Base-by-base conservation (phyloP, 1,140 invertebrate genomes). In the Mya arenaria region DNA sequence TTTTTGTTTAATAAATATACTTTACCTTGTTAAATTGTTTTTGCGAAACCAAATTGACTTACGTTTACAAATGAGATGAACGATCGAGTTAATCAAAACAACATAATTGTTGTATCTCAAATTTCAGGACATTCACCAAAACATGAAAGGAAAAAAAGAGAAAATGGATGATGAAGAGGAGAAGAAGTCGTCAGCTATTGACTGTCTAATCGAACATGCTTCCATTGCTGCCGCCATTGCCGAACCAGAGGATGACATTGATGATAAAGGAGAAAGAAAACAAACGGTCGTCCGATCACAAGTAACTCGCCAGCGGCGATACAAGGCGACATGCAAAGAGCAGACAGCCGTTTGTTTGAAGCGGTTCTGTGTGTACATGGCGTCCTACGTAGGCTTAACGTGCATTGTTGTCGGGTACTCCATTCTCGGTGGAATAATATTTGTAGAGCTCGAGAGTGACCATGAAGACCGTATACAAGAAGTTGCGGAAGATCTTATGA, bases 381-480 rank as follows among this genome's bases (percentile, higher is more conserved):
- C 68, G 41, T 78, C 75, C 25, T 78, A 78, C 32, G 48, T 78
- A 37, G 75, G 75, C 13, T 52, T 78, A 2, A 78, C 75, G 19
- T 68, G 75, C 32, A 78, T 65, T 25, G 75, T 78, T 1, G 63
- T 78, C 13, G 62, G 17, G 30, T 78, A 78, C 56, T 78, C 75
- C 0, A 78, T 78, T 28, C 52, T 78, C 5, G 75, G 62, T 2
- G 75, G 75, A 28, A 3, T 78, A 25, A 17, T 78, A 6, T 78
- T 78, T 28, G 34, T 52, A 17, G 15, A 63, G 10, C 36, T 78
- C 0, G 75, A 78, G 28, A 39, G 37, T 4, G 3, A 41, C 0
- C 52, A 78, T 23, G 75, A 78, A 68, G 56, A 39, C 19, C 55
- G 5, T 19, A 58, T 75, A 28, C n/a, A 75, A 37, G 28, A 75